phyloP scores from a whole-genome alignment of 2,888 invertebrate species.

The Lasioglossum pauxillum region DNA sequence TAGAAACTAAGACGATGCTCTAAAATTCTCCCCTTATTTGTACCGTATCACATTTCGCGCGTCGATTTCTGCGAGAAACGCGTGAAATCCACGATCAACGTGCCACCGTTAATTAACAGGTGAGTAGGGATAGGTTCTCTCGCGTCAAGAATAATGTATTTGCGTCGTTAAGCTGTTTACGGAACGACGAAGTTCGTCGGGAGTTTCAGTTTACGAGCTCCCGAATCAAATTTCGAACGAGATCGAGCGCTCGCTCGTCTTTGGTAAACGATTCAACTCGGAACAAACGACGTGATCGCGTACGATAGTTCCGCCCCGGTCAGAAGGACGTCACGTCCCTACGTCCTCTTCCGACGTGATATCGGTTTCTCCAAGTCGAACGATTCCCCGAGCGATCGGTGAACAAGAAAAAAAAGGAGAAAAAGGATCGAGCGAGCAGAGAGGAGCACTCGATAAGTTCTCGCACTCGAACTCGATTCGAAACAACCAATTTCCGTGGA shows the following conservation, averaged over 20 bases:
- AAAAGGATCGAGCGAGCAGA: not conserved
- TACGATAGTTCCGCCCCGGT: constrained; percentile 28
- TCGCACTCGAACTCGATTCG: constrained; percentile 41
- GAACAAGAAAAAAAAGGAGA: constrained; percentile 15
- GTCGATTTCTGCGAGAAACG: too few species aligned
- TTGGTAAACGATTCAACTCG: not conserved
- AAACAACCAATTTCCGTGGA: constrained; percentile 62
- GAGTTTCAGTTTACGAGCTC: constrained; percentile 1
- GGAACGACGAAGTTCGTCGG: not conserved
- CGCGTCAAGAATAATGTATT: too few species aligned
- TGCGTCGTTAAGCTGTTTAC: not conserved
- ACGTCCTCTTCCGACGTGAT: constrained; percentile 15
- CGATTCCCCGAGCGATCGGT: constrained; percentile 20
- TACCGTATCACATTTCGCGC: too few species aligned
- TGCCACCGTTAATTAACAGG: too few species aligned
- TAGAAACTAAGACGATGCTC: too few species aligned
- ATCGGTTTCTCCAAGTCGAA: constrained; percentile 22
- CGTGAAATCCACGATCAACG: too few species aligned
- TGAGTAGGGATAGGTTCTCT: too few species aligned
- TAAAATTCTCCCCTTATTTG: too few species aligned
- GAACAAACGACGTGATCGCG: constrained; percentile 17
- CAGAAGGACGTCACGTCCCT: constrained; percentile 9
- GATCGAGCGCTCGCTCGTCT: not conserved
- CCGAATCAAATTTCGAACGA: not conserved
- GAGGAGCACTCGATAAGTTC: constrained; percentile 23